These are phyloP conservation scores for Amblyornis subalaris DNA, from an alignment of 2,113 vertebrate species.

Conservation along the genomic window DNA sequence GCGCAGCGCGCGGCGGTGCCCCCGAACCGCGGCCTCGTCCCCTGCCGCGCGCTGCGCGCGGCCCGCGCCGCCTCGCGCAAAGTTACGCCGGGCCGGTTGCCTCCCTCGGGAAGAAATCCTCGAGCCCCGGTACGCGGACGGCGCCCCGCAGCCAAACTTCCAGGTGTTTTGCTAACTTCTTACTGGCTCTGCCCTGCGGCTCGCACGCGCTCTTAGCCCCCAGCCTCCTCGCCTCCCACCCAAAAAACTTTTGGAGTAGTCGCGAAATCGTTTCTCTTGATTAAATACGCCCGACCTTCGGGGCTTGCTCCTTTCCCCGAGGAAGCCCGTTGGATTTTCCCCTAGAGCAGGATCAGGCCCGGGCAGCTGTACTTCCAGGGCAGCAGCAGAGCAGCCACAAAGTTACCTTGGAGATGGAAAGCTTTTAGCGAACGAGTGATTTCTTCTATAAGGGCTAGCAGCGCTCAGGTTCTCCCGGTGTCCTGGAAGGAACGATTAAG, in stretches of 20 bases:
- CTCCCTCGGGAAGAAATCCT: not conserved
- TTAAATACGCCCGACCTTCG: not conserved
- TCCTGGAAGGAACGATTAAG: not conserved
- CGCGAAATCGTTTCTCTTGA: not conserved
- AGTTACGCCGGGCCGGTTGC: not conserved
- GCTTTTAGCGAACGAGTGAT: not conserved
- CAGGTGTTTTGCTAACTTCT: conserved; percentile 1
- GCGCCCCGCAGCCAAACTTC: not conserved
- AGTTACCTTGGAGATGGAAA: conserved; percentile 29
- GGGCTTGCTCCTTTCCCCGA: not conserved
- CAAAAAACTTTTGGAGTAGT: not conserved
- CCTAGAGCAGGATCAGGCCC: not conserved
- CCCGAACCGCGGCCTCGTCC: not conserved
- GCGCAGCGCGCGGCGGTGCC: not conserved
- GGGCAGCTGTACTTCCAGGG: not conserved
- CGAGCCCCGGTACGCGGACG: not conserved
- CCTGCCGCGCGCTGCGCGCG: not conserved
- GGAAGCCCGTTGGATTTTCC: not conserved
- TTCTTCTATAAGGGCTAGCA: not conserved
- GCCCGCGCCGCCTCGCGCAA: not conserved
- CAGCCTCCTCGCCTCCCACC: not conserved
- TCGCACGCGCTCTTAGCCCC: not conserved
- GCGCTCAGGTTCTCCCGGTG: not conserved
- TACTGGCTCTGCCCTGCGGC: not conserved
- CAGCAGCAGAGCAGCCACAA: not conserved